Percentiles rank a stretch among this genome's conserved stretches.
These are phyloP conservation scores for Dryas iulia DNA, from an alignment of 1,140 invertebrate species.

Conservation along the genomic window DNA sequence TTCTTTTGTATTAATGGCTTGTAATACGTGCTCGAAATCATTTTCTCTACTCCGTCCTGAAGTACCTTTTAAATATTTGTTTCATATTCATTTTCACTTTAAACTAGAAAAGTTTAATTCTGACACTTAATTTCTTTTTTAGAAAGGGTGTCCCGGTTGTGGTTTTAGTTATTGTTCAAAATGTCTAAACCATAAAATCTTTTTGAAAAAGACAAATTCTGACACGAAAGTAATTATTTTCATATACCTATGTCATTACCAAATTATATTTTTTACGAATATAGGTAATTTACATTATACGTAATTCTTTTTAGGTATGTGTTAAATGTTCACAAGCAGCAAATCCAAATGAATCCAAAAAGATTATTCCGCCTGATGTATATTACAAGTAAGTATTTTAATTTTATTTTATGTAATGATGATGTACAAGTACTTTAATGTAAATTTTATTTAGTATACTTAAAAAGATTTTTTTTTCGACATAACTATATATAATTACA, in stretches of 20 bases:
- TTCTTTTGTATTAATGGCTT: slow-evolving; percentile 44
- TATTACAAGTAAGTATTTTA: slow-evolving; percentile 73
- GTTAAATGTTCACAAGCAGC: slow-evolving; percentile 56
- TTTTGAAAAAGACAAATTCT: slow-evolving; percentile 69
- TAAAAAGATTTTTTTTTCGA: too few species aligned
- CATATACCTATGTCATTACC: not conserved
- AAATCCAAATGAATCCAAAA: slow-evolving; percentile 33
- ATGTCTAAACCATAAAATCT: slow-evolving; percentile 81
- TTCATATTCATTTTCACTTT: not conserved
- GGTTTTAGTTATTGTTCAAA: slow-evolving; percentile 84
- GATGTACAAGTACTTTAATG: too few species aligned
- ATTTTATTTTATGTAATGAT: slow-evolving; percentile 10
- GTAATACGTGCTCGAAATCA: slow-evolving; percentile 60
- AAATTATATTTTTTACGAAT: too few species aligned
- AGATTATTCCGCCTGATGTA: slow-evolving; percentile 68
- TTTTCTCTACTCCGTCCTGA: slow-evolving; percentile 61
- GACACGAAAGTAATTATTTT: slow-evolving; percentile 55
- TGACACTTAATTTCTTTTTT: slow-evolving; percentile 31
- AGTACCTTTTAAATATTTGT: slow-evolving; percentile 33
- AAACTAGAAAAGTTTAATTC: not conserved
- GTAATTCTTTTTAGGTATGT: slow-evolving; percentile 61
- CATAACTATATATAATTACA: not conserved
- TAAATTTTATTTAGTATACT: too few species aligned
- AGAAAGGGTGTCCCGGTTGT: slow-evolving; percentile 84
- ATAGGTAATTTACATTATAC: too few species aligned